Base-by-base conservation (phyloP, 2,888 invertebrate species). In the Melolontha melolontha region DNA sequence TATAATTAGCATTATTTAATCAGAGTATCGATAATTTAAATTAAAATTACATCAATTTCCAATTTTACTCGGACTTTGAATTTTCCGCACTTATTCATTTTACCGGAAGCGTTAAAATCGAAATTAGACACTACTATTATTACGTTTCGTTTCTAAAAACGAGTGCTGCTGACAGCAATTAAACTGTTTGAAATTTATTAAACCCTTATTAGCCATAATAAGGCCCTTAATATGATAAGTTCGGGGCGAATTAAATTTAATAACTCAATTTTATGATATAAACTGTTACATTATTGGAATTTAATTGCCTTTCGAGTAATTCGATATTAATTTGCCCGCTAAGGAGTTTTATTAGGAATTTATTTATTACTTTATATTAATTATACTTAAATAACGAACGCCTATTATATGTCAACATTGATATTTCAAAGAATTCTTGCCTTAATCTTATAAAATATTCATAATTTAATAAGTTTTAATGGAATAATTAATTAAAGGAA, bases 161-260 rank as follows among this genome's bases (percentile, higher is more conserved):
- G 42, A 42, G 17, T 57, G 57, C 42, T 1, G 12, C 27, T 57
- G 57, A 44, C 57, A 57, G 57, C 42, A 57, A 57, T 57, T 42
- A 57, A 44, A 42, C 14, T 6, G 57, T 44, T 42, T n/a, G 29
- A 57, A 44, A 57, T 57, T 57, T 57, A 57, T 57, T 57, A 57
- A 57, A 44, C 57, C 44, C 44, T 57, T 57, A 57, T 57, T 57
- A 57, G 42, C 27, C n/a, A 57, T 57, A 57, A 57, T 57, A 14
- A 57, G 27, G 12, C 42, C 57, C 16, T 22, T 57, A 57, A 57
- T 57, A 29, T 57, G 42, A 57, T 57, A 57, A 57, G 42, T 57
- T 54, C 16, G 44, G 55, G 6, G 42, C n/a, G 27, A 57, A 57
- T 57, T 57, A 57, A 44, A 57, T 57, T 22, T 57, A 57, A 57